A percentile compares a stretch with the other conserved stretches of the same genome.
Conservation (phyloP, 1,140 invertebrate genomes). For the Drosophila kepulauana region DNA sequence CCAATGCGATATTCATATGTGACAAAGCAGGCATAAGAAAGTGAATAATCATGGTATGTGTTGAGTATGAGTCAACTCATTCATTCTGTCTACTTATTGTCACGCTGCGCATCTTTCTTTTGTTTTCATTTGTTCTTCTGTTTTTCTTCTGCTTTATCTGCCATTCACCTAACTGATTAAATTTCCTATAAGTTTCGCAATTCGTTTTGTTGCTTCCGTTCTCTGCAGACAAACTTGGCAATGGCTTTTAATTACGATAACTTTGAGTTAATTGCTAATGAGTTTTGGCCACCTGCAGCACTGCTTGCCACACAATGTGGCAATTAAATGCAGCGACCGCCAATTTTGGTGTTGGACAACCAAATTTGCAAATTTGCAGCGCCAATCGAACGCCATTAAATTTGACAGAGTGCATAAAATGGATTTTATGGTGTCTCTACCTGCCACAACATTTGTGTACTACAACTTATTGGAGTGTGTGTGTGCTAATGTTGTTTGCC, state of each 20-base stretch:
- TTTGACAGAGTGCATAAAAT: constrained; percentile 49
- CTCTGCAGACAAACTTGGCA: constrained; percentile 24
- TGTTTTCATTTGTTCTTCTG: not conserved
- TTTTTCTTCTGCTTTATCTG: not conserved
- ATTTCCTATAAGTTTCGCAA: constrained; percentile 10
- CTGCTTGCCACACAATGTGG: constrained; percentile 4
- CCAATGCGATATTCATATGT: constrained; percentile 2
- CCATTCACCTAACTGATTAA: constrained; percentile 14
- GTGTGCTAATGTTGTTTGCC: constrained; percentile 71
- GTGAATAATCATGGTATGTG: constrained; percentile 13
- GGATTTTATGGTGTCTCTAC: constrained; percentile 59
- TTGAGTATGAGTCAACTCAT: constrained; percentile 4
- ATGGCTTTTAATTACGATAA: constrained; percentile 24
- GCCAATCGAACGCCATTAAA: constrained; percentile 68
- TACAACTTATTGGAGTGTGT: constrained; percentile 6
- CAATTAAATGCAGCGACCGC: constrained; percentile 68
- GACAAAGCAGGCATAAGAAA: not conserved
- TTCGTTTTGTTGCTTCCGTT: constrained; percentile 32
- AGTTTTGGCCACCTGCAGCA: constrained; percentile 39
- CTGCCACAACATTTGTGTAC: constrained; percentile 29
- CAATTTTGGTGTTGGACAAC: constrained; percentile 57
- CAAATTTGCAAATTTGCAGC: constrained; percentile 73
- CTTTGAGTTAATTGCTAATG: constrained; percentile 39
- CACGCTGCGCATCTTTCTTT: constrained; percentile 6
- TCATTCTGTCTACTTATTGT: constrained; percentile 6